Base-by-base conservation (phyloP, 2,113 vertebrate genomes). In the Noctilio leporinus region DNA sequence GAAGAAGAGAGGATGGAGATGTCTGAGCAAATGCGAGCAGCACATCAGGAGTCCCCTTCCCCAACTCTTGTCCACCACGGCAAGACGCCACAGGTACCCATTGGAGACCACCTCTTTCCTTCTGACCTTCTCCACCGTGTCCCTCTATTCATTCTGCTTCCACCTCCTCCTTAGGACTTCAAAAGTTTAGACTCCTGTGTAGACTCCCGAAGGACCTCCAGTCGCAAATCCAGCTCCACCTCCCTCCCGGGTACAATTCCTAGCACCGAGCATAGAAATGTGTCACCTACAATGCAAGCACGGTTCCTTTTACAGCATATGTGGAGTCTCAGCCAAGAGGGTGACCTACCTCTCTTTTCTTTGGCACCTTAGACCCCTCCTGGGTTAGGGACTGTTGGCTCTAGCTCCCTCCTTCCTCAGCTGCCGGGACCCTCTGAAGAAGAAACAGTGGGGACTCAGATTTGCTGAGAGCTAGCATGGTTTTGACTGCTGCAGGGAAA, bases 321-420 rank as follows among this genome's bases (percentile, higher is more conserved):
- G 78, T 89, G 38, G 84, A 72, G 75, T 43, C 43, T 45, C 47
- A 12, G 17, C 67, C 47, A 40, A 86, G 33, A 80, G 35, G 24
- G 22, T 73, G 67, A 91, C 78, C 90, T 85, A 82, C 59, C 89
- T 95, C 89, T 94, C n/a, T 96, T 94, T 65, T 83, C 90, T 91
- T 76, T 55, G 82, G 93, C 83, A 78, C 78, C 87, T 96, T 69
- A 22, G 65, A 47, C 43, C n/a, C 43, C 49, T 83, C 49, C 55
- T 69, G 62, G 47, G 45, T 77, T 62, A 86, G 47, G 19, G 51
- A 69, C 49, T 76, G 4, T 65, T 78, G 88, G 53, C 26, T 65
- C 55, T 4, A 65, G 53, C 45, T 38, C 38, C 69, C 17, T 86
- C 55, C 35, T 55, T 53, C 65, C 14, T 91, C 30, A 62, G 69